A percentile compares a stretch with the other conserved stretches of the same genome.
phyloP scores from a whole-genome alignment of 2,888 invertebrate genomes.

The Eumacrocentrus americanus region DNA sequence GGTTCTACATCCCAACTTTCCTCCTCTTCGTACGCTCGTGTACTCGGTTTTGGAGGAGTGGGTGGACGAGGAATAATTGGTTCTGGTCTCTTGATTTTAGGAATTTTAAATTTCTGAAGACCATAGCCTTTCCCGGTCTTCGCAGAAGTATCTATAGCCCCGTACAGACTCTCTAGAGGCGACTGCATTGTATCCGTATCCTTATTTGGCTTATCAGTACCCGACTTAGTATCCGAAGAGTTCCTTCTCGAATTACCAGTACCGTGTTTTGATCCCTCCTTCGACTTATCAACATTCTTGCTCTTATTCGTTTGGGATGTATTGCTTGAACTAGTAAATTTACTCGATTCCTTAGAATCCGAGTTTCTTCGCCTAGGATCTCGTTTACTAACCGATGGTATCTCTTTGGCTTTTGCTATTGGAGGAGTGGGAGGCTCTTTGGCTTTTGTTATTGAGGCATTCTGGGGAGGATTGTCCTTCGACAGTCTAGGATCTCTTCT shows the following conservation, averaged over 20 bases:
- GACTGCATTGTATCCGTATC: conserved; percentile 58
- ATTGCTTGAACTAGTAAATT: conserved; percentile 10
- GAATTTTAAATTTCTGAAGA: conserved; percentile 65
- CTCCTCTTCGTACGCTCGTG: conserved; percentile 11
- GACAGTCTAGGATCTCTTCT: conserved; percentile 45
- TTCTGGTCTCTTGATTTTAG: conserved; percentile 62
- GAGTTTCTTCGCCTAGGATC: conserved; percentile 42
- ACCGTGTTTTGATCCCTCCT: conserved; percentile 22
- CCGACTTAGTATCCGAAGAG: conserved; percentile 35
- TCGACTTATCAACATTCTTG: conserved; percentile 20
- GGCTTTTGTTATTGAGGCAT: conserved; percentile 7
- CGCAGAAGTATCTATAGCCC: conserved; percentile 56
- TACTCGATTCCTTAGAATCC: conserved; percentile 34
- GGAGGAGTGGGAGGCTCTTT: conserved; percentile 23
- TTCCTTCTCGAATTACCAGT: conserved; percentile 34
- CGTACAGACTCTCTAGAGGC: conserved; percentile 63
- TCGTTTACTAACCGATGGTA: conserved; percentile 35
- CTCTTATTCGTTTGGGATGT: conserved; percentile 21
- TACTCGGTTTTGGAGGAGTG: conserved; percentile 25
- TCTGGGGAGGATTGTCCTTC: conserved; percentile 39
- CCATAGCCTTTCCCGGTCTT: conserved; percentile 62
- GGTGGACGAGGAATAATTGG: conserved; percentile 42
- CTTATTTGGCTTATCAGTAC: conserved; percentile 39
- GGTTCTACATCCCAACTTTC: conserved; percentile 34
- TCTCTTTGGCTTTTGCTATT: conserved; percentile 27